Evolutionary conservation across 2,113 vertebrate genomes (phyloP).

Genomic region (Sinosuthora webbiana): DNA sequence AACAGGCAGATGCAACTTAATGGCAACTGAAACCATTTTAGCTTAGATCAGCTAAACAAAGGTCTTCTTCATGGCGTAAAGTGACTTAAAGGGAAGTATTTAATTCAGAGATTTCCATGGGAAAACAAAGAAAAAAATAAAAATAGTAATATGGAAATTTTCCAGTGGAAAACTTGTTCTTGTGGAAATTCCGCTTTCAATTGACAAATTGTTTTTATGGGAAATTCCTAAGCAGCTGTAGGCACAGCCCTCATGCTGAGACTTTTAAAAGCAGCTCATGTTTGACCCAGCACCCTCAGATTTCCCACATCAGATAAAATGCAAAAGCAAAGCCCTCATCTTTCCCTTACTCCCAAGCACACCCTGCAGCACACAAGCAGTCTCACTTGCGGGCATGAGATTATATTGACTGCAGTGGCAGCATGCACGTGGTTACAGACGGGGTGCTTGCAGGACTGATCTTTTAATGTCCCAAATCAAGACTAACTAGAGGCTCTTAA

Average conservation of each 20-base stretch:
- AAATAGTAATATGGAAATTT: conserved; percentile 41
- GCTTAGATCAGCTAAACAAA: not conserved
- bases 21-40: not conserved
- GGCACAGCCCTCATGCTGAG: conserved; percentile 39
- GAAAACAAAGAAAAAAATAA: conserved; percentile 36
- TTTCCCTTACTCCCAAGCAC: not conserved
- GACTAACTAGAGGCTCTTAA: not conserved
- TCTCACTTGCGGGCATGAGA: rapidly evolving
- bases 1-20: not conserved
- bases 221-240: conserved; percentile 61
- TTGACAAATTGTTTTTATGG: conserved; percentile 51
- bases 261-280: conserved; percentile 36
- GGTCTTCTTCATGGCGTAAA: not conserved
- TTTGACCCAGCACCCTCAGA: conserved; percentile 9
- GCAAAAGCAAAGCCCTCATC: not conserved
- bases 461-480: not conserved
- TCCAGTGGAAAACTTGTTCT: conserved; percentile 59
- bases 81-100: conserved; percentile 35
- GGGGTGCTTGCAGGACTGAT: not conserved
- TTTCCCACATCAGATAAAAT: conserved; percentile 37
- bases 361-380: not conserved
- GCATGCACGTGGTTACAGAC: rapidly evolving
- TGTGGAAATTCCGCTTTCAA: conserved; percentile 54
- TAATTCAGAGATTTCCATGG: conserved; percentile 36
- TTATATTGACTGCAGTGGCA: not conserved